phyloP scores from a whole-genome alignment of 2,797 vertebrate species.

The Clarias platycephalus region DNA sequence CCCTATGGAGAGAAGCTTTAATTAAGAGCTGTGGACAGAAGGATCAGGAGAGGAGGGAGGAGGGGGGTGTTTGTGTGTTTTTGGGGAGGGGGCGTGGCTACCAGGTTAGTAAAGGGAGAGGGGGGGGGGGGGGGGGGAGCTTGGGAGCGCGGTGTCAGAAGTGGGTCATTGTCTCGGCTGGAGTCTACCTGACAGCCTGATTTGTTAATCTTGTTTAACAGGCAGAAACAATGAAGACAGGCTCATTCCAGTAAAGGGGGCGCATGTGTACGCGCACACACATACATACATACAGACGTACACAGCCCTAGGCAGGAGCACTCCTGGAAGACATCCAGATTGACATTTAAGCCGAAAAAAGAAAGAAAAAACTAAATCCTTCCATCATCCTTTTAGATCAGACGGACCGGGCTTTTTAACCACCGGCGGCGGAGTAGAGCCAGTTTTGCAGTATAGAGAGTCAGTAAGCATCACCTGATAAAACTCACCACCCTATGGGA shows the following conservation, averaged over 20 bases:
- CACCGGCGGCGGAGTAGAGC: not conserved
- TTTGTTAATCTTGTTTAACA: slow-evolving; percentile 82
- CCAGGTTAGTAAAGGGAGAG: not conserved
- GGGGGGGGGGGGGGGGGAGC: not conserved
- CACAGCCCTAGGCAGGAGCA: slow-evolving; percentile 31
- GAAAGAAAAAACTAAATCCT: no score
- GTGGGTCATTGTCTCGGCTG: slow-evolving; percentile 81
- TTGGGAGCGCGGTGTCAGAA: slow-evolving; percentile 69
- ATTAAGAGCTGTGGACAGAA: slow-evolving; percentile 73
- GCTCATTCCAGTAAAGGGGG: slow-evolving; percentile 71
- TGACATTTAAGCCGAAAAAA: not conserved
- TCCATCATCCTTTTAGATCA: not conserved
- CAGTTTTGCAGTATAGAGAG: not conserved
- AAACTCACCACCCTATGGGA: slow-evolving; percentile 59
- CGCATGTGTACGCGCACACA: not conserved
- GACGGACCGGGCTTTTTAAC: not conserved
- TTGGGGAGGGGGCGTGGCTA: slow-evolving; percentile 45
- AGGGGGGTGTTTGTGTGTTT: slow-evolving; percentile 1
- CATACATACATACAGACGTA: no score
- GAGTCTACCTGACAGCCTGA: slow-evolving; percentile 82
- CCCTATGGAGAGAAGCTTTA: slow-evolving; percentile 76
- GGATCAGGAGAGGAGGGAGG: slow-evolving; percentile 41
- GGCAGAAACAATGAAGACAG: slow-evolving; percentile 79
- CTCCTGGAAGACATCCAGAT: slow-evolving; percentile 12
- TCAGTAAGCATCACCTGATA: slow-evolving; percentile 12